Conservation (phyloP, 1,140 invertebrate genomes). For the Battus philenor region DNA sequence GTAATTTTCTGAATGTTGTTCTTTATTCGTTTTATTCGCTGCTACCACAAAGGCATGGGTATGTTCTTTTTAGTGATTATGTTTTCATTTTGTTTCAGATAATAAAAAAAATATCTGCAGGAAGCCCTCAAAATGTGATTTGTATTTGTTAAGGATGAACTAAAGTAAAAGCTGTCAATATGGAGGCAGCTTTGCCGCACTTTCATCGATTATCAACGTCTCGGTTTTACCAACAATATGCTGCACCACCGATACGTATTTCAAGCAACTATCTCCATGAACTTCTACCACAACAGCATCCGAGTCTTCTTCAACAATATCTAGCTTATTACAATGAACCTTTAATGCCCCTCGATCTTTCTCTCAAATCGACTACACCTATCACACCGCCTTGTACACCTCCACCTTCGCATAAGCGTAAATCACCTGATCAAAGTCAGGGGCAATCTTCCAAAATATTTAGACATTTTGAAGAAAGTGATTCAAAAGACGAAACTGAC, state of each 20-base stretch:
- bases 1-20: slow-evolving; percentile 7
- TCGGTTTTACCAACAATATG: slow-evolving; percentile 64
- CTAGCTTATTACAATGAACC: slow-evolving; percentile 71
- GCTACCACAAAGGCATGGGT: background rate
- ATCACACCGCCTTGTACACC: slow-evolving; percentile 80
- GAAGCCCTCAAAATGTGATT: background rate
- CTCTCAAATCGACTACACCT: slow-evolving; percentile 71
- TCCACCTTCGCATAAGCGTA: slow-evolving; percentile 74
- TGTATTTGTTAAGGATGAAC: background rate
- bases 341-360: slow-evolving; percentile 76
- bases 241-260: slow-evolving; percentile 46
- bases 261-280: slow-evolving; percentile 62
- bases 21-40: slow-evolving; percentile 14
- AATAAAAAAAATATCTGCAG: slow-evolving; percentile 16
- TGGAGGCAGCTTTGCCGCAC: slow-evolving; percentile 63
- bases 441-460: slow-evolving; percentile 70
- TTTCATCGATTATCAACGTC: slow-evolving; percentile 56
- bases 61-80: background rate
- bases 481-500: slow-evolving; percentile 40
- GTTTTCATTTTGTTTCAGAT: slow-evolving; percentile 41
- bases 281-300: slow-evolving; percentile 58
- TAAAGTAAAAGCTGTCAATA: slow-evolving; percentile 26
- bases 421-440: slow-evolving; percentile 65
- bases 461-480: slow-evolving; percentile 52
- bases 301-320: slow-evolving; percentile 63